phyloP scores from a whole-genome alignment of 2,113 vertebrate species.

The Rana temporaria region DNA sequence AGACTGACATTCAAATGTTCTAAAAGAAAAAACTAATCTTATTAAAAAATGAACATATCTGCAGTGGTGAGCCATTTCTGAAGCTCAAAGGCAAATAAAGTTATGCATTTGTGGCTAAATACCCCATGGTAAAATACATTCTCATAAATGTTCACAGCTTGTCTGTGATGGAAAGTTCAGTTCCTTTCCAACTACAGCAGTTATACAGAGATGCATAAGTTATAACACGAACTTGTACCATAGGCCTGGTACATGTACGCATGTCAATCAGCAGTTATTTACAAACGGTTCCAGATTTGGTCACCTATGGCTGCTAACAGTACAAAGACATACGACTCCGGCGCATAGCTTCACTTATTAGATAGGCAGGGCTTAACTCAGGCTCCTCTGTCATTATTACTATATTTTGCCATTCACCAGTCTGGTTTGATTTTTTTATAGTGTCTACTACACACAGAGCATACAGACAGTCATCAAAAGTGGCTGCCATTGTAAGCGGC shows the following conservation, averaged over 20 bases:
- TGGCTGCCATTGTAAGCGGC: conserved; percentile 96
- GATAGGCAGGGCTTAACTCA: conserved; percentile 91
- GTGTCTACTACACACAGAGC: conserved; percentile 96
- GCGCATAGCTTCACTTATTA: conserved; percentile 98
- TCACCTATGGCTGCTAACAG: conserved; percentile 76
- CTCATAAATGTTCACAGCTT: conserved; percentile 50
- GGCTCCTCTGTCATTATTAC: conserved; percentile 96
- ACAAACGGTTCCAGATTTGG: conserved; percentile 26
- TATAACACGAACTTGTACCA: conserved; percentile 8
- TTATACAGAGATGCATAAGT: conserved; percentile 9
- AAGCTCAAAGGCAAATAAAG: conserved; percentile 23
- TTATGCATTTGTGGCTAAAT: not conserved
- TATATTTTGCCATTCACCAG: conserved; percentile 97
- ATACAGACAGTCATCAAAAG: conserved; percentile 97
- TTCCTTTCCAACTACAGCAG: conserved; percentile 36
- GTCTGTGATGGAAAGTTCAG: conserved; percentile 59
- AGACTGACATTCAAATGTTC: conserved; percentile 10
- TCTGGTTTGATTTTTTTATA: conserved; percentile 95
- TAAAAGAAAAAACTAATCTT: not conserved
- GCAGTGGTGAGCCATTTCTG: conserved; percentile 1
- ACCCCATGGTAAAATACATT: conserved; percentile 38
- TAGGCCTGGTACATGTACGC: not conserved
- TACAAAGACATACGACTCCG: conserved; percentile 95
- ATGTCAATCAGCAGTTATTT: conserved; percentile 3
- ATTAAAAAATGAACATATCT: not conserved